Conservation (phyloP, 2,888 invertebrate genomes). For the Drosophila mimica region DNA sequence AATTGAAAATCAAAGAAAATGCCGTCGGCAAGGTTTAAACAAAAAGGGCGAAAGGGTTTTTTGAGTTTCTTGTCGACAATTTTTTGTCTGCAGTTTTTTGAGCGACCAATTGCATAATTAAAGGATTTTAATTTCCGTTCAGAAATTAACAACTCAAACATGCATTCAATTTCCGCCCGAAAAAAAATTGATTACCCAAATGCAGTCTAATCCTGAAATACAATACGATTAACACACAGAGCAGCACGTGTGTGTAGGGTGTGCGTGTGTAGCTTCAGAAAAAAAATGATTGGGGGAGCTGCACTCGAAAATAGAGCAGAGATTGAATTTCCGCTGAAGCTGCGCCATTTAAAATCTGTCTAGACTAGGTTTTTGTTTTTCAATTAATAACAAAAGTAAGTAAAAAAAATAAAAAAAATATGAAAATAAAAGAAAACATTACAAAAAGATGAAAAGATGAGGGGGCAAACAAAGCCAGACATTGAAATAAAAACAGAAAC, state of each 20-base stretch:
- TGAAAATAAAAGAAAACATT: constrained; percentile 1
- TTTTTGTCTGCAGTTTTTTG: neutral
- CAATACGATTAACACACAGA: constrained; percentile 35
- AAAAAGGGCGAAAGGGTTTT: constrained; percentile 21
- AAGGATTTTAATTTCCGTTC: constrained; percentile 69
- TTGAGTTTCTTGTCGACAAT: neutral
- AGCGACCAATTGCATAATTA: constrained; percentile 37
- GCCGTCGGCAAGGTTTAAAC: constrained; percentile 26
- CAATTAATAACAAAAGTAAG: constrained; percentile 67
- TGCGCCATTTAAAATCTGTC: constrained; percentile 67
- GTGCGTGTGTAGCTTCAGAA: constrained; percentile 21
- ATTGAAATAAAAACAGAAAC: constrained; percentile 19
- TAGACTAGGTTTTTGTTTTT: constrained; percentile 67
- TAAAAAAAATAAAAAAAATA: constrained; percentile 10
- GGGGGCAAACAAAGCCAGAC: constrained; percentile 50
- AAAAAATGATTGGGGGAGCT: constrained; percentile 26
- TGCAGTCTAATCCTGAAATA: constrained; percentile 46
- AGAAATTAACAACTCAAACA: constrained; percentile 42
- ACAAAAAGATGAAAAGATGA: constrained; percentile 22
- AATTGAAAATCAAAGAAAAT: constrained; percentile 39
- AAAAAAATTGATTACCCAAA: constrained; percentile 18
- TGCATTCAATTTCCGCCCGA: constrained; percentile 56
- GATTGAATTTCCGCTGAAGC: constrained; percentile 76
- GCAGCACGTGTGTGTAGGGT: constrained; percentile 33
- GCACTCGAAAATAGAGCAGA: constrained; percentile 71